Evolutionary conservation across 2,797 vertebrate species (phyloP), one percentile per base, ranked within the genome.

Genomic region (Otus scops): DNA sequence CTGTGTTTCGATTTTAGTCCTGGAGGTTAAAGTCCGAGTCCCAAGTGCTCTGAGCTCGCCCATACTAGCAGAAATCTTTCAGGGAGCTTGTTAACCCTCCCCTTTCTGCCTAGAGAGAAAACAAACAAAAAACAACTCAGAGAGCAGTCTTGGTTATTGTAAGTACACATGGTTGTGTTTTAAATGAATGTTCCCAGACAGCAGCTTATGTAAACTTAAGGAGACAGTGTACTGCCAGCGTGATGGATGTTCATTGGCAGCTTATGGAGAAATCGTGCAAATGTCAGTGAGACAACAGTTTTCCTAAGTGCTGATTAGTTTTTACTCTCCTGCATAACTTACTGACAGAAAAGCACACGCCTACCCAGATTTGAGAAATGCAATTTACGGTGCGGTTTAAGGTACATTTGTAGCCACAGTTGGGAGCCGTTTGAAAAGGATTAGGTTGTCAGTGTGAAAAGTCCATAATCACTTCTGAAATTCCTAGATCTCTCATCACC

Each of bases 161-260:
- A 28, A 82, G 64, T 20, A 15, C 61, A 36, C 43, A 11, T 38
- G 17, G 73, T 11, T 36, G 59, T 80, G 73, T 70, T 90, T 60
- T 63, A 80, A 78, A 60, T 73, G 30, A 56, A 23, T 9, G 48
- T 90, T 78, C 74, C 67, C 84, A 81, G 88, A 5, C 77, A 87
- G 67, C 38, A 57, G 70, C 70, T 93, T 94, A 63, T 89, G 61
- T 61, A 54, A 71, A 81, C 64, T 65, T 83, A 12, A 67, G 89
- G 57, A 93, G 94, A 89, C 71, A 61, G 93, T 11, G 45, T 89
- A 83, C 82, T 0, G 0, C 78, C 64, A 34, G 68, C 1, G 0
- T 78, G 93, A 93, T 4, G 75, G 85, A 85, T 92, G 75, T 69
- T 92, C 86, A 41, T 39, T 96, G 95, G 86, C 92, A 93, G 92